Evolutionary conservation across 2,113 vertebrate genomes (phyloP).

Genomic region (Saguinus imperator): DNA sequence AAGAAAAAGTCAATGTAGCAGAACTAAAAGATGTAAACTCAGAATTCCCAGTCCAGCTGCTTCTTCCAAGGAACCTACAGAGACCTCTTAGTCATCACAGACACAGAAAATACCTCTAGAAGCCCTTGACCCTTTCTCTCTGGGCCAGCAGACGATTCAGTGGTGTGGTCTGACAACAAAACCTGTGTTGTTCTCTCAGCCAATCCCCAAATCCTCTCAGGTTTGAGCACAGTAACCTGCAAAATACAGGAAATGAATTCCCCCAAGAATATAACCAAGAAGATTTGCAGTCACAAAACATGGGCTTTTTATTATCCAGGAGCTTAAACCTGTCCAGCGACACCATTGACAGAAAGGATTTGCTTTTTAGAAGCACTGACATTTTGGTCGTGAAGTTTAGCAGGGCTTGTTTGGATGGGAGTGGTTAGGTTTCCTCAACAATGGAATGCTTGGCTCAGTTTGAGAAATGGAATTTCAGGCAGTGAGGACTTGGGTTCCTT

Average conservation of each 20-base stretch:
- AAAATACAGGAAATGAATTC: not conserved
- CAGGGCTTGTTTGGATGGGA: not conserved
- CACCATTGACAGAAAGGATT: not conserved
- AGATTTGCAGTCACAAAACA: not conserved
- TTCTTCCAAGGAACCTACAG: not conserved
- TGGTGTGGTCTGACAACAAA: not conserved
- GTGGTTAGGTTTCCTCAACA: slow-evolving; percentile 5
- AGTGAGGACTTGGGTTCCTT: not conserved
- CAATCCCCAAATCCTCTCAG: not conserved
- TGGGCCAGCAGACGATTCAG: accelerated
- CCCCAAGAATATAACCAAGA: not conserved
- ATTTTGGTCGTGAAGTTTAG: not conserved
- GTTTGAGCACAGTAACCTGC: not conserved
- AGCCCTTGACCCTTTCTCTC: not conserved
- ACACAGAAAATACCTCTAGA: not conserved
- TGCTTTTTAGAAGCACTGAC: not conserved
- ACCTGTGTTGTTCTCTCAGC: not conserved
- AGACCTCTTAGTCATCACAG: not conserved
- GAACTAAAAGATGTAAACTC: not conserved
- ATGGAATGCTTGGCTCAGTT: not conserved
- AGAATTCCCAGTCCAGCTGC: not conserved
- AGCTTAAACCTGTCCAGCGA: not conserved
- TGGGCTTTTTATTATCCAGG: not conserved
- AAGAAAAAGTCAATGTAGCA: not conserved
- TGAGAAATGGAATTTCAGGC: not conserved